Base-by-base conservation (phyloP, 2,113 vertebrate genomes). In the Aplodontia rufa region DNA sequence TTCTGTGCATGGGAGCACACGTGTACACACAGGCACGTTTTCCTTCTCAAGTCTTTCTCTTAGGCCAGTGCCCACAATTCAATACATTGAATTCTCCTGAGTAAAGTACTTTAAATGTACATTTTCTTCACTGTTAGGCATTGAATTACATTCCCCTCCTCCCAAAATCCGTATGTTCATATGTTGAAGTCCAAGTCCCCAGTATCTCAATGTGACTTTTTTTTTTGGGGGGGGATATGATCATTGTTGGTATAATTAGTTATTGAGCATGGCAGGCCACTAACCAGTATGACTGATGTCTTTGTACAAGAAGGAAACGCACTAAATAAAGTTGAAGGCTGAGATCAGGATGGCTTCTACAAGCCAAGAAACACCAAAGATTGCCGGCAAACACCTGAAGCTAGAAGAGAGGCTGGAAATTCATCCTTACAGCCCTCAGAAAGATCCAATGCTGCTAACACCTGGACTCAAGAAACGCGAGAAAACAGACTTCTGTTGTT, bases 51-150 rank as follows among this genome's bases (percentile, higher is more conserved):
- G n/a, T n/a, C 22, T 45, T 91, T 69, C 87, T 91, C 51, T 92
- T 19, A 42, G 20, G 32, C 95, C 76, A 22, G 22, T 20, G 26
- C 30, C 35, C 19, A 12, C 49, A 35, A 78, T 51, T 86, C 40
- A 22, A 76, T 45, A 86, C 24, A 24, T 5, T 24, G 51, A 74
- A 80, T 51, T 87, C 86, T 80, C 80, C 84, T n/a, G 26, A 96
- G 84, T 13, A 51, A 79, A 83, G 32, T 40, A 74, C 76, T 42
- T 87, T 72, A 28, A 78, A 49, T 49, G 55, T 37, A 80, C 35
- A 42, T 42, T 72, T 81, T 89, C 60, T 85, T 90, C 24, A 85
- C 37, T 66, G 74, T 69, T 88, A 53, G 17, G 3, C 8, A 35
- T 71, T 88, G 32, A 76, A 28, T 64, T 66, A 10, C 81, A 32